Conservation (phyloP, 2,797 vertebrate species). For the Gobionotothen gibberifrons region DNA sequence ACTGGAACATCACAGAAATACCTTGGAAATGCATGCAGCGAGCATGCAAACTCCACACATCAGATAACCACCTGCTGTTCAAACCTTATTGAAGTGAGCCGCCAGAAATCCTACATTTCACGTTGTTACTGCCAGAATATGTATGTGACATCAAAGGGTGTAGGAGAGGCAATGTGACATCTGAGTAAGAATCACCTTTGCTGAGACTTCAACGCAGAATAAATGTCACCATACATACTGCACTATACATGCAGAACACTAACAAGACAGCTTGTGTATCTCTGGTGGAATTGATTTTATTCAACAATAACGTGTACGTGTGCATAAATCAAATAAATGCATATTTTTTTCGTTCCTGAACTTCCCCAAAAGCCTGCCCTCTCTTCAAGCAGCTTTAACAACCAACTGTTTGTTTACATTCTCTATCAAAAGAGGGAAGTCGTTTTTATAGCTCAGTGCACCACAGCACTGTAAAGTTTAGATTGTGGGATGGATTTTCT, state of each 20-base stretch:
- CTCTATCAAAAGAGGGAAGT: not conserved
- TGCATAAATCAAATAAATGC: not conserved
- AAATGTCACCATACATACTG: not conserved
- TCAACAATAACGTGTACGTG: too few species aligned
- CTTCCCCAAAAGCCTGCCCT: not conserved
- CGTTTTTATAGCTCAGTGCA: not conserved
- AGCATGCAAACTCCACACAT: not conserved
- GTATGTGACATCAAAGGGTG: not conserved
- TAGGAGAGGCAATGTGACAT: not conserved
- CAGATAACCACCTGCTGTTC: not conserved
- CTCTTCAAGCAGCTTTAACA: not conserved
- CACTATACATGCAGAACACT: not conserved
- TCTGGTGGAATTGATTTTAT: not conserved
- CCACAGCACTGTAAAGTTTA: not conserved
- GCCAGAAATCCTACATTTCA: not conserved
- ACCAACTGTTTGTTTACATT: not conserved
- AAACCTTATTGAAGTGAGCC: not conserved
- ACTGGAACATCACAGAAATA: too few species aligned
- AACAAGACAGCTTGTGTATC: not conserved
- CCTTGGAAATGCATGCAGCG: not conserved
- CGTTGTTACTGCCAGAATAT: not conserved
- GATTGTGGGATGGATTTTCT: not conserved
- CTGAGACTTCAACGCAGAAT: not conserved
- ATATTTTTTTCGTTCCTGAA: not conserved
- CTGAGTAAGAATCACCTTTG: not conserved